These are phyloP conservation scores for Megamerina dolium DNA, from an alignment of 2,888 invertebrate species.

Conservation along the genomic window DNA sequence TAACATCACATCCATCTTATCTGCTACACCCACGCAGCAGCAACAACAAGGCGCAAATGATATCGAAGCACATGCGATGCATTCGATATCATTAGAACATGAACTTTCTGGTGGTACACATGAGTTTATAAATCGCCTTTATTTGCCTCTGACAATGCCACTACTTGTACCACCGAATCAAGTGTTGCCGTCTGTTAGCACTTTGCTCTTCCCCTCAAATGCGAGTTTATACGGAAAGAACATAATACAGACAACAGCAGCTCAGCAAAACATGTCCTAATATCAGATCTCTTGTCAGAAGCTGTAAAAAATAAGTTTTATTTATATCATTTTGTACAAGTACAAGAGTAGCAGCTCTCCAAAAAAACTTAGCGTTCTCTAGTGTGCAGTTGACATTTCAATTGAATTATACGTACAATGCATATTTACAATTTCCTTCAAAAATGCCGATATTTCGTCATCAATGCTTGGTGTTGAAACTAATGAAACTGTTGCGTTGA, in stretches of 20 bases:
- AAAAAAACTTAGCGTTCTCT: too few relatives aligned
- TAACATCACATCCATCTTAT: neutral
- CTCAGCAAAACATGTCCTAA: constrained; percentile 21
- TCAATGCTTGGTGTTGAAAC: too few relatives aligned
- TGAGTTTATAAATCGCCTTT: constrained; percentile 25
- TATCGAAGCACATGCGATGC: neutral
- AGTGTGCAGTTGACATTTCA: too few relatives aligned
- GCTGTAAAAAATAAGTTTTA: neutral
- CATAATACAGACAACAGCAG: constrained; percentile 18
- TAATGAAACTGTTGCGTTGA: too few relatives aligned
- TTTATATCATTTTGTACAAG: too few relatives aligned
- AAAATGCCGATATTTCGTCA: too few relatives aligned
- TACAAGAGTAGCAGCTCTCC: too few relatives aligned
- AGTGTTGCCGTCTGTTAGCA: constrained; percentile 46
- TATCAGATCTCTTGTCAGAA: neutral
- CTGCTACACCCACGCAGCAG: neutral
- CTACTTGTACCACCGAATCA: constrained; percentile 36
- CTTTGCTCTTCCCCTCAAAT: constrained; percentile 34
- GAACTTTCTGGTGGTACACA: neutral
- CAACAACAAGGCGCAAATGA: too few relatives aligned
- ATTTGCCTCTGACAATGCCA: constrained; percentile 30
- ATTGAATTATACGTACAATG: too few relatives aligned
- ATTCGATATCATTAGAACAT: too few relatives aligned
- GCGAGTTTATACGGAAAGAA: constrained; percentile 15
- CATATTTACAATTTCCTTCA: too few relatives aligned